phyloP scores from a whole-genome alignment of 1,140 invertebrate species.

The Tetramorium parvispinum region DNA sequence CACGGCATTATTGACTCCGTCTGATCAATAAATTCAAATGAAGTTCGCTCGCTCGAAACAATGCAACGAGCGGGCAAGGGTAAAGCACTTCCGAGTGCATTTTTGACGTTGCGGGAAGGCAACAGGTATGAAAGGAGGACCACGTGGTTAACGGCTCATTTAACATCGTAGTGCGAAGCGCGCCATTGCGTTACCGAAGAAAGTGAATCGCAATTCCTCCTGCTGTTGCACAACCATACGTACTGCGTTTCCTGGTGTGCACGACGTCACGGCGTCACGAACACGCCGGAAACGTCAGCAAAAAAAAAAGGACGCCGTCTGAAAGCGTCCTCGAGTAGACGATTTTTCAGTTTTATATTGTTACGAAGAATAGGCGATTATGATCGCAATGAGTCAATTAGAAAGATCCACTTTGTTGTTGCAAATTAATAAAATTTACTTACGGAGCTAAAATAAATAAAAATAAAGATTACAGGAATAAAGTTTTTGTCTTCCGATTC shows the following conservation, averaged over 20 bases:
- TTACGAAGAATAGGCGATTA: not conserved
- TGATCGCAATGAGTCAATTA: not conserved
- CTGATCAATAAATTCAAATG: conserved; percentile 48
- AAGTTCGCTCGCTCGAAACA: not conserved
- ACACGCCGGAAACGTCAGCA: conserved; percentile 40
- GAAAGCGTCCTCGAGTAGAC: not conserved
- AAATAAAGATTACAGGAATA: not conserved
- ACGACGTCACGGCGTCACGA: conserved; percentile 51
- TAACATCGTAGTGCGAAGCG: conserved; percentile 41
- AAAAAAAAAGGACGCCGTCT: conserved; percentile 4
- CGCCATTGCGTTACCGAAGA: conserved; percentile 56
- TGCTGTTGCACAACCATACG: conserved; percentile 40
- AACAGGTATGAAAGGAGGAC: conserved; percentile 32
- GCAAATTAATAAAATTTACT: conserved; percentile 10
- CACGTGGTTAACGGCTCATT: conserved; percentile 52
- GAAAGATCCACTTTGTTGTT: not conserved
- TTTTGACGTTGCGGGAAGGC: conserved; percentile 41
- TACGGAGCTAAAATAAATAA: not conserved
- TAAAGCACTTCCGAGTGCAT: conserved; percentile 40
- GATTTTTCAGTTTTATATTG: not conserved
- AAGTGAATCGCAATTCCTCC: conserved; percentile 52
- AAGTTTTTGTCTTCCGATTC: not conserved
- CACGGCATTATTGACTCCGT: not conserved
- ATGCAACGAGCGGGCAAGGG: conserved; percentile 9
- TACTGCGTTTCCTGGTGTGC: conserved; percentile 41